A percentile compares a stretch with the other conserved stretches of the same genome.
phyloP scores from a whole-genome alignment of 2,113 vertebrate genomes.

The Maccullochella peelii region DNA sequence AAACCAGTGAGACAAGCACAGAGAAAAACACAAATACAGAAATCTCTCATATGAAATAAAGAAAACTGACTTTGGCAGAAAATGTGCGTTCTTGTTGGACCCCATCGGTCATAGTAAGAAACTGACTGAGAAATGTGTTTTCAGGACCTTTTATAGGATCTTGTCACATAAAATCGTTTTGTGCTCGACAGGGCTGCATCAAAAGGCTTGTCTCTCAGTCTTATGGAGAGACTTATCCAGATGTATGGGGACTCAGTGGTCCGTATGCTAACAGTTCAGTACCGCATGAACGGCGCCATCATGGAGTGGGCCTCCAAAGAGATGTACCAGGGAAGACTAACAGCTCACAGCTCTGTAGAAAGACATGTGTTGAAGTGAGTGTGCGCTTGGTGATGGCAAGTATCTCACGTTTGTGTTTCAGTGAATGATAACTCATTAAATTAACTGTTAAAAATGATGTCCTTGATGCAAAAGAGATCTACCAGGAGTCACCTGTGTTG shows the following conservation, averaged over 20 bases:
- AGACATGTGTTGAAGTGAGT: slow-evolving; percentile 91
- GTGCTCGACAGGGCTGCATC: slow-evolving; percentile 86
- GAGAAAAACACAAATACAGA: neutral
- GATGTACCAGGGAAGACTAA: slow-evolving; percentile 89
- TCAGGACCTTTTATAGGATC: neutral
- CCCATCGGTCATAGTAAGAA: neutral
- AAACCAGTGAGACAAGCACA: neutral
- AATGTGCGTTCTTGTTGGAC: neutral
- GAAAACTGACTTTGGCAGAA: neutral
- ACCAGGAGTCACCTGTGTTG: slow-evolving; percentile 83
- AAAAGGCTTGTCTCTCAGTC: slow-evolving; percentile 88
- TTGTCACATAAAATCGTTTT: neutral
- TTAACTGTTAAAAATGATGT: neutral
- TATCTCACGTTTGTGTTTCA: neutral
- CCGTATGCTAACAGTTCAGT: slow-evolving; percentile 92
- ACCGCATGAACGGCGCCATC: slow-evolving; percentile 94
- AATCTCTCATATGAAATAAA: neutral
- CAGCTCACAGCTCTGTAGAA: slow-evolving; percentile 89
- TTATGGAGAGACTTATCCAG: slow-evolving; percentile 93
- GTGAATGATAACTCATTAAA: neutral
- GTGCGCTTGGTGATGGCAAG: neutral
- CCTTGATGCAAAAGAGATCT: slow-evolving; percentile 86
- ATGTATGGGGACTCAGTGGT: slow-evolving; percentile 77
- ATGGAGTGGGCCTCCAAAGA: slow-evolving; percentile 93
- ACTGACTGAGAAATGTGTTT: neutral